These are phyloP conservation scores for Imbricaverruca yamaguchii DNA, from an alignment of 2,888 invertebrate genomes.

Conservation along the genomic window DNA sequence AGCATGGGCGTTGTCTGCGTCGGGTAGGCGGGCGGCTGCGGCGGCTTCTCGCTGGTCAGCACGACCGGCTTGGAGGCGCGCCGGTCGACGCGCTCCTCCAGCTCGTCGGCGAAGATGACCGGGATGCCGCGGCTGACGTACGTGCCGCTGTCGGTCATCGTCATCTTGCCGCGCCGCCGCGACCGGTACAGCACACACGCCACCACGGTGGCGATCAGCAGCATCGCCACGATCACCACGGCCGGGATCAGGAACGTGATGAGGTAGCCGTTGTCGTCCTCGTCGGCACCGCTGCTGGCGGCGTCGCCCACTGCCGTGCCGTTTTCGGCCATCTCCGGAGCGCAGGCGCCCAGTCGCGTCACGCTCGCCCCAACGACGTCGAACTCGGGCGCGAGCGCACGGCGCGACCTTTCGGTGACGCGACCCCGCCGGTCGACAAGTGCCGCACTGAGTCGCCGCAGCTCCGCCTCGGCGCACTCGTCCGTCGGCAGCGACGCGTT, in stretches of 20 bases:
- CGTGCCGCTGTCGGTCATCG: conserved; percentile 61
- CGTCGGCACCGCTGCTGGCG: conserved; percentile 40
- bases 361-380: conserved; percentile 31
- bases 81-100: conserved; percentile 57
- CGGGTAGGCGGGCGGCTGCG: conserved; percentile 57
- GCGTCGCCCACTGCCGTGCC: neutral
- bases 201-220: conserved; percentile 74
- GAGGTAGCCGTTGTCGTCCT: conserved; percentile 43
- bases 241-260: conserved; percentile 81
- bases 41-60: conserved; percentile 89
- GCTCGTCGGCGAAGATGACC: conserved; percentile 87
- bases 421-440: conserved; percentile 58
- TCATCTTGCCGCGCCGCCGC: conserved; percentile 58
- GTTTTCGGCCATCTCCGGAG: conserved; percentile 15
- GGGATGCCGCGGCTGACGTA: conserved; percentile 61
- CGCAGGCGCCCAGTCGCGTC: conserved; percentile 36
- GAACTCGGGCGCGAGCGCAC: conserved; percentile 36
- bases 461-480: conserved; percentile 60
- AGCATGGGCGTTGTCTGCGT: conserved; percentile 30
- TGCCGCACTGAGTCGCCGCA: conserved; percentile 40
- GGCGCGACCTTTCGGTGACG: conserved; percentile 36
- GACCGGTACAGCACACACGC: conserved; percentile 81
- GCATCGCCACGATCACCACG: conserved; percentile 70
- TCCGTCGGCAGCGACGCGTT: conserved; percentile 68
- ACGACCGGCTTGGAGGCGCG: conserved; percentile 76